Evolutionary conservation across 1,140 invertebrate species (phyloP).

Genomic region (Lepidostoma basale): DNA sequence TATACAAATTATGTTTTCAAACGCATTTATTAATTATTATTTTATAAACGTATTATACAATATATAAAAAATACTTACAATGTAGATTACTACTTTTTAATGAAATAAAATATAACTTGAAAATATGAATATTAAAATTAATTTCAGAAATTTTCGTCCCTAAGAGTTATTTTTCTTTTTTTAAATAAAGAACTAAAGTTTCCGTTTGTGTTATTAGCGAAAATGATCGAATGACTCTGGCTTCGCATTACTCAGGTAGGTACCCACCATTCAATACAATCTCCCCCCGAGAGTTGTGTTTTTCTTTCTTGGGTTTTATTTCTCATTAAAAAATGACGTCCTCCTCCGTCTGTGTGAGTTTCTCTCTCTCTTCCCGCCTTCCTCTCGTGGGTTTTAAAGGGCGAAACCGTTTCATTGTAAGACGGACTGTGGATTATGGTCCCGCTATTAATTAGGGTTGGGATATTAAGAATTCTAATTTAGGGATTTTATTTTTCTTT

Average conservation of each 20-base stretch:
- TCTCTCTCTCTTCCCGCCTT: neutral
- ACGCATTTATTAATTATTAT: too few species aligned
- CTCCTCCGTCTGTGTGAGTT: conserved; percentile 16
- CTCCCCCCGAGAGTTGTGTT: conserved; percentile 41
- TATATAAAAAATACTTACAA: too few species aligned
- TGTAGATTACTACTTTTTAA: too few species aligned
- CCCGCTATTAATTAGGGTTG: conserved; percentile 46
- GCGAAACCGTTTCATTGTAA: conserved; percentile 22
- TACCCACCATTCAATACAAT: conserved; percentile 36
- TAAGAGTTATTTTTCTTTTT: conserved; percentile 31
- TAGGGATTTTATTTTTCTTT: conserved; percentile 45
- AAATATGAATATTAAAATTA: too few species aligned
- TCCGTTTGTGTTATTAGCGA: conserved; percentile 33
- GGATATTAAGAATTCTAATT: conserved; percentile 48
- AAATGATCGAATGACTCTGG: conserved; percentile 41
- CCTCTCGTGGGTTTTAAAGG: neutral
- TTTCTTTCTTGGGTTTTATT: conserved; percentile 46
- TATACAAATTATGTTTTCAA: too few species aligned
- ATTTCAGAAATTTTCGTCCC: too few species aligned
- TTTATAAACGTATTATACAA: too few species aligned
- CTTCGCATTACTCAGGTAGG: conserved; percentile 31
- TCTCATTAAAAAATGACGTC: conserved; percentile 45
- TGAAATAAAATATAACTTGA: too few species aligned
- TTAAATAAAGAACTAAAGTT: conserved; percentile 28
- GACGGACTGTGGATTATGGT: conserved; percentile 41